phyloP scores from a whole-genome alignment of 2,888 invertebrate genomes.

The Rhagonycha lutea region DNA sequence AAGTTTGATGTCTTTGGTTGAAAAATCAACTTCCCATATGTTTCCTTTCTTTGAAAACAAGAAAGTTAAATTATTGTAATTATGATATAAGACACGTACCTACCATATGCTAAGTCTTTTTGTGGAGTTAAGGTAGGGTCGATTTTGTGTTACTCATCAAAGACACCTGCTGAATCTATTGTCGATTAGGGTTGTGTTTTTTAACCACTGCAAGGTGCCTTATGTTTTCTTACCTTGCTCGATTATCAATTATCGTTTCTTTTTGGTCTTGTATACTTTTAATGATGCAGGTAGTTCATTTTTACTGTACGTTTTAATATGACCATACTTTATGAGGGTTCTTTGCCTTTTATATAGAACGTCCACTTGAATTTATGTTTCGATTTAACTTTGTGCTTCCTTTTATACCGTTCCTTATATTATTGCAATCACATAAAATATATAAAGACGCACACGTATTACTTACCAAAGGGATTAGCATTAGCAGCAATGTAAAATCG shows the following conservation, averaged over 20 bases:
- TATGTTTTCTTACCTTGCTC: constrained; percentile 28
- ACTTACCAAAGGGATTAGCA: constrained; percentile 6
- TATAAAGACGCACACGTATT: neutral
- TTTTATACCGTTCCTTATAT: neutral
- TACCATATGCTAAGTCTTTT: constrained; percentile 38
- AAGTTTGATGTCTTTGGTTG: constrained; percentile 22
- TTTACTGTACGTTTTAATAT: neutral
- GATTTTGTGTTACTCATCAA: constrained; percentile 23
- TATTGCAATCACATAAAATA: constrained; percentile 1
- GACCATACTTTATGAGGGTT: neutral
- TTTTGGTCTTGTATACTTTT: neutral
- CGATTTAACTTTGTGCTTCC: constrained; percentile 1
- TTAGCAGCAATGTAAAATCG: constrained; percentile 26
- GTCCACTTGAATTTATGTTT: neutral
- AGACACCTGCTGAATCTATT: constrained; percentile 33
- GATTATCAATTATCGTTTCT: constrained; percentile 22
- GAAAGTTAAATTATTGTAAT: constrained; percentile 50
- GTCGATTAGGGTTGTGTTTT: constrained; percentile 24
- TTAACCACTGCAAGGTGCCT: constrained; percentile 30
- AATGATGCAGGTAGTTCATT: constrained; percentile 12
- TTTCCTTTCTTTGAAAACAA: constrained; percentile 25
- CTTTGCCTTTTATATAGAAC: neutral
- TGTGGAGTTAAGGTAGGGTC: constrained; percentile 35
- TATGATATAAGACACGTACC: constrained; percentile 53
- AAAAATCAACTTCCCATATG: constrained; percentile 40